Evolutionary conservation across 1,140 invertebrate species (phyloP).

Genomic region (Euwallacea fornicatus): DNA sequence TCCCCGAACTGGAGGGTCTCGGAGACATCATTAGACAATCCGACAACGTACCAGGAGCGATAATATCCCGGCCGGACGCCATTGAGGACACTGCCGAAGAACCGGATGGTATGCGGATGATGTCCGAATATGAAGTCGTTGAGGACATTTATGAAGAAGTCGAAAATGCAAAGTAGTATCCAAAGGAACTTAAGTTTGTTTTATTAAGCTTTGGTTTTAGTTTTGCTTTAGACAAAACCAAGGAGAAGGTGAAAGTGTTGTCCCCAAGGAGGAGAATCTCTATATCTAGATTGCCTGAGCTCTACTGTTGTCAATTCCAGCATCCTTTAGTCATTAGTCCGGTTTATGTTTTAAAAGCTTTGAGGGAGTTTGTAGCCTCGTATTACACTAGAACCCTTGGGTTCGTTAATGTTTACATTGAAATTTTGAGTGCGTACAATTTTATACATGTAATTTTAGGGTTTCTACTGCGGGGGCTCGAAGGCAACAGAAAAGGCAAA

Average conservation of each 20-base stretch:
- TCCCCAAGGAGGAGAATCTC: constrained; percentile 18
- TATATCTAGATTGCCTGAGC: constrained; percentile 1
- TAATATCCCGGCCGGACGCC: constrained; percentile 26
- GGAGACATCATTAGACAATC: constrained; percentile 35
- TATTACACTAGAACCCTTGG: constrained; percentile 48
- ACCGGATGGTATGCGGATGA: neutral
- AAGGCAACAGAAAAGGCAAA: constrained; percentile 43
- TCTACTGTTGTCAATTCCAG: constrained; percentile 31
- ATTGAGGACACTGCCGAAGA: constrained; percentile 18
- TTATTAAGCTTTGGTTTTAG: constrained; percentile 5
- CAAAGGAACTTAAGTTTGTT: neutral
- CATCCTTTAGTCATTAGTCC: constrained; percentile 60
- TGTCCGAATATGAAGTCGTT: constrained; percentile 5
- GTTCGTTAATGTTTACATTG: constrained; percentile 15
- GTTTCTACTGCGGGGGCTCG: constrained; percentile 36
- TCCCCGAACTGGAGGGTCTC: constrained; percentile 29
- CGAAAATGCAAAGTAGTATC: neutral
- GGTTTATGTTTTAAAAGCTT: constrained; percentile 57
- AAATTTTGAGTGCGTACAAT: too few species aligned
- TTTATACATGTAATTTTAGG: constrained; percentile 13
- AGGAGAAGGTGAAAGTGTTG: constrained; percentile 4
- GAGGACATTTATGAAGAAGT: constrained; percentile 17
- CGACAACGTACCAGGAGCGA: constrained; percentile 25
- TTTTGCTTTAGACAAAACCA: constrained; percentile 7
- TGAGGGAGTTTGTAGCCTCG: constrained; percentile 57